Evolutionary conservation across 2,797 vertebrate genomes (phyloP), one percentile per base, ranked within the genome.

Genomic region (Galagoides demidoff): DNA sequence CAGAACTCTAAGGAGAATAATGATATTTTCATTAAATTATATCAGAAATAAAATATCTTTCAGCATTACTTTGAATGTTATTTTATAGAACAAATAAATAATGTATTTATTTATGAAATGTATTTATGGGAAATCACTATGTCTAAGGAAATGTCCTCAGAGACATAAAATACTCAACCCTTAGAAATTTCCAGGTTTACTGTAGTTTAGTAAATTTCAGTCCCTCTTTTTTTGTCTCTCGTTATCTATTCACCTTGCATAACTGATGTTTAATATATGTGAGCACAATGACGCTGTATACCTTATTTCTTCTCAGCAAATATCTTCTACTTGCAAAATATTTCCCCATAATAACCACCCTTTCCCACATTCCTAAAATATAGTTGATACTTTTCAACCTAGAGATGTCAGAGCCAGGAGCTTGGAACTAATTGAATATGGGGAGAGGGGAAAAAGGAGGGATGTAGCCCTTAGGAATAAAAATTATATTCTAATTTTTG

Each of bases 81-180:
- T 94, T 87, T 63, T 12, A 85, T 94, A 77, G 1, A 57, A 76
- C 64, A 12, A 74, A 3, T 31, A 11, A 39, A 49, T 89, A 37
- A 55, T 66, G 63, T 17, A n/a, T 77, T 63, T 39, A 14, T 93
- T 93, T 78, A 73, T 52, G 78, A 71, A 95, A 92, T 55, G 20
- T 73, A 64, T 71, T 77, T 89, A 71, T 16, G 19, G 1, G 52
- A 88, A 39, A 7, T 93, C 17, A 57, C 5, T 16, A 17, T 57
- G 8, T 66, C 29, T 7, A 31, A 88, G 17, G 10, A 2, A 43
- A 13, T 68, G 8, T 83, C 3, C 17, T 61, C 31, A 39, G 55
- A 23, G 29, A 31, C 31, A 74, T 1, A 66, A 85, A 93, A 55
- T 4, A 10, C 10, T 86, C 39, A 71, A 82, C 9, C 22, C 7